Percentiles rank a stretch among this genome's conserved stretches.
phyloP scores from a whole-genome alignment of 2,797 vertebrate species.

The Caiman crocodilus region DNA sequence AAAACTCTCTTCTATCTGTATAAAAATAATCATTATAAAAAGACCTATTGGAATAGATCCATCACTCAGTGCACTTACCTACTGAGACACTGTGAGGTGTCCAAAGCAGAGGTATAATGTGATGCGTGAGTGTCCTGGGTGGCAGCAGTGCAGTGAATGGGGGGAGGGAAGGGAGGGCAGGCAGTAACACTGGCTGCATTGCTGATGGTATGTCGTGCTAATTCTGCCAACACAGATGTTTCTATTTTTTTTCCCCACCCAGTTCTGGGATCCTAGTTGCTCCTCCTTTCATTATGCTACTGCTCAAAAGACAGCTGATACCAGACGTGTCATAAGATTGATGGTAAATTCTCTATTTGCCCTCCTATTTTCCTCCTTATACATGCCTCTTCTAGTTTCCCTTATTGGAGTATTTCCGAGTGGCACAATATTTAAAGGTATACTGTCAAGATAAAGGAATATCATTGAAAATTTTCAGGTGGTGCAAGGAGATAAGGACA shows the following conservation, averaged over 20 bases:
- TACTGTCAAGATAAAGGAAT: neutral
- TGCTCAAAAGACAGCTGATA: too few relatives aligned
- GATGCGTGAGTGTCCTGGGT: too few relatives aligned
- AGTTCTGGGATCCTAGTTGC: too few relatives aligned
- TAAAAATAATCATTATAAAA: neutral
- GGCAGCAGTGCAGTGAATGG: too few relatives aligned
- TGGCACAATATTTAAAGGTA: neutral
- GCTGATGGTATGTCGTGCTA: too few relatives aligned
- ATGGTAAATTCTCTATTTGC: accelerated
- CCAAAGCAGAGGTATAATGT: neutral
- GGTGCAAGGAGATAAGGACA: neutral
- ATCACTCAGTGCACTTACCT: neutral
- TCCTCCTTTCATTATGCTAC: too few relatives aligned
- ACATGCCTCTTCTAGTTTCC: neutral
- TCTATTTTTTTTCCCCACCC: too few relatives aligned
- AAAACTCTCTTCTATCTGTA: neutral
- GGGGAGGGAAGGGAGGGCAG: too few relatives aligned
- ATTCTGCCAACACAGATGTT: too few relatives aligned
- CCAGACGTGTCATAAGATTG: too few relatives aligned
- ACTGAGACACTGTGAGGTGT: neutral
- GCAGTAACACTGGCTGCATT: too few relatives aligned
- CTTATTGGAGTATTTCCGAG: neutral
- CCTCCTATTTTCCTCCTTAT: accelerated
- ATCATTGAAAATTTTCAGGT: neutral
- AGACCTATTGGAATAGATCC: neutral